Evolutionary conservation across 2,113 vertebrate genomes (phyloP).

Genomic region (Vulpes vulpes): DNA sequence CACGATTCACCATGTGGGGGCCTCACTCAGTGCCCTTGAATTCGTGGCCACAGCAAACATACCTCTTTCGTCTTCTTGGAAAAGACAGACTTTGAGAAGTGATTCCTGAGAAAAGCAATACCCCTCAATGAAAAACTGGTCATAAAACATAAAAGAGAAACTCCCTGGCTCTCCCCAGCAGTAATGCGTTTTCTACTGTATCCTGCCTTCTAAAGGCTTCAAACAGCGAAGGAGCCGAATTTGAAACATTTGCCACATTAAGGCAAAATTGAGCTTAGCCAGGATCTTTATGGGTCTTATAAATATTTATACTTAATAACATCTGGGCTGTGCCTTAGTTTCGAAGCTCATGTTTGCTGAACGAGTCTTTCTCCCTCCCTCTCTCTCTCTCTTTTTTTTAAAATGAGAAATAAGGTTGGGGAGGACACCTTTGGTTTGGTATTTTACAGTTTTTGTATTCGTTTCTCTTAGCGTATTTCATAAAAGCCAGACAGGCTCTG

Average conservation of each 20-base stretch:
- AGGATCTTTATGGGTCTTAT: slow-evolving; percentile 78
- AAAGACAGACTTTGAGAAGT: slow-evolving; percentile 68
- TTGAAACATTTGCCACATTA: slow-evolving; percentile 79
- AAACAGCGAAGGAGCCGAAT: slow-evolving; percentile 43
- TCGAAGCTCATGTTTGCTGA: slow-evolving; percentile 61
- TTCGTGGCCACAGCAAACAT: background rate
- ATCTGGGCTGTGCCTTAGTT: slow-evolving; percentile 75
- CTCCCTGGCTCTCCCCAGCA: background rate
- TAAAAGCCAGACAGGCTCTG: slow-evolving; percentile 1
- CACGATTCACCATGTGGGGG: background rate
- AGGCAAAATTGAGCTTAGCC: slow-evolving; percentile 76
- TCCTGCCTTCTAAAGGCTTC: slow-evolving; percentile 51
- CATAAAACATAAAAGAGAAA: slow-evolving; percentile 79
- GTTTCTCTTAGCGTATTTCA: slow-evolving; percentile 44
- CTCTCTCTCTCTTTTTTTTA: background rate
- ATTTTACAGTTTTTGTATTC: slow-evolving; percentile 47
- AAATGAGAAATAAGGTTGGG: slow-evolving; percentile 23
- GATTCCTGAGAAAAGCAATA: slow-evolving; percentile 78
- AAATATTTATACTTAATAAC: slow-evolving; percentile 84
- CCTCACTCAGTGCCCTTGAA: background rate
- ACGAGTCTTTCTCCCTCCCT: background rate
- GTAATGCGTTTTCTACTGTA: slow-evolving; percentile 60
- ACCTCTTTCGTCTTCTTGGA: slow-evolving; percentile 52
- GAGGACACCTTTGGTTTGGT: slow-evolving; percentile 29
- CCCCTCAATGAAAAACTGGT: slow-evolving; percentile 68